Evolutionary conservation across 2,113 vertebrate genomes (phyloP).

Genomic region (Burhinus bistriatus): DNA sequence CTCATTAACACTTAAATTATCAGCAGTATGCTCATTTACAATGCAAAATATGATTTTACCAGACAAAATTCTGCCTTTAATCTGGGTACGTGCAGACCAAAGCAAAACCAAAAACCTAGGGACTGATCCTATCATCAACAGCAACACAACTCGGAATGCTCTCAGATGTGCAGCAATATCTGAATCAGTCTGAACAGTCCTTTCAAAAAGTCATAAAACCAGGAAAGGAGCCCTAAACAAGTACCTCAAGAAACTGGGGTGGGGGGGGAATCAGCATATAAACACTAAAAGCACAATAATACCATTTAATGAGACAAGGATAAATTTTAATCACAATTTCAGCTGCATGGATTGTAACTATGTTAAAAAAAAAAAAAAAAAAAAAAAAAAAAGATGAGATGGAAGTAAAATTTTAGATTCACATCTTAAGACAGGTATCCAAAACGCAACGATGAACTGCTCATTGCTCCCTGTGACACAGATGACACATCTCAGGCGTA

Average conservation of each 20-base stretch:
- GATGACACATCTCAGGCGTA: not conserved
- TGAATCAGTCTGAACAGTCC: not conserved
- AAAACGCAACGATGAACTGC: not conserved
- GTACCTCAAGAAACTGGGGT: not conserved
- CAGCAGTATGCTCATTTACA: not conserved
- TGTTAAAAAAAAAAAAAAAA: not conserved
- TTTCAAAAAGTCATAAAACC: not conserved
- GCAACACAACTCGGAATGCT: not conserved
- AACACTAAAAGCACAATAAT: not conserved
- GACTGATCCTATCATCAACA: not conserved
- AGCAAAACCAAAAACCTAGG: not conserved
- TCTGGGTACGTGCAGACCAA: rapidly evolving
- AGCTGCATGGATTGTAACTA: not conserved
- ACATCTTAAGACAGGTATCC: not conserved
- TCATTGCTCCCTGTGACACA: not conserved
- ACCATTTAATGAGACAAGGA: not conserved
- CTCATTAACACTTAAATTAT: not conserved
- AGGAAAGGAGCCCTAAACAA: not conserved
- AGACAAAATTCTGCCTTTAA: conserved; percentile 5
- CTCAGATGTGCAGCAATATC: not conserved
- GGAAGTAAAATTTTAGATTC: not conserved
- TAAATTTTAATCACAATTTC: not conserved
- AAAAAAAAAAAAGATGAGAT: not conserved
- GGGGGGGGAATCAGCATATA: not conserved
- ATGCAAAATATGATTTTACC: not conserved